phyloP scores from a whole-genome alignment of 2,797 vertebrate genomes.

The Neoniphon sammara region DNA sequence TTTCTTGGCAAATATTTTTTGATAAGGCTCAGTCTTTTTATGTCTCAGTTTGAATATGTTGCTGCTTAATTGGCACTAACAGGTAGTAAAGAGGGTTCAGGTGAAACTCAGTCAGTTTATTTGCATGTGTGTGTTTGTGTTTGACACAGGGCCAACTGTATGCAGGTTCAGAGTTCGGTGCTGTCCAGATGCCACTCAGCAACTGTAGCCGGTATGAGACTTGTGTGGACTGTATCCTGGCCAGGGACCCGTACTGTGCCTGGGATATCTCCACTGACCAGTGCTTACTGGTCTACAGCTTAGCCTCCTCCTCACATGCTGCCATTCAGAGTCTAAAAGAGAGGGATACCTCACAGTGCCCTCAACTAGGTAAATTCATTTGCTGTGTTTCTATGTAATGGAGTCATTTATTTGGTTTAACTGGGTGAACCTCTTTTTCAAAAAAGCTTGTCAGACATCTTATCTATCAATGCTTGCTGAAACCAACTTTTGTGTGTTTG shows the following conservation, averaged over 20 bases:
- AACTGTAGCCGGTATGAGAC: conserved; percentile 74
- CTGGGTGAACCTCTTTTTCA: background rate
- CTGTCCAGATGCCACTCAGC: conserved; percentile 81
- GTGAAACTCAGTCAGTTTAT: background rate
- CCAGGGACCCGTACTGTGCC: conserved; percentile 85
- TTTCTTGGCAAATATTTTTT: background rate
- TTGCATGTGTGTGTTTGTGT: conserved; percentile 1
- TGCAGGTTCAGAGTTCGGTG: conserved; percentile 77
- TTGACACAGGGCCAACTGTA: conserved; percentile 79
- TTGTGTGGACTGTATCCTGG: conserved; percentile 84
- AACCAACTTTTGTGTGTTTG: conserved; percentile 22
- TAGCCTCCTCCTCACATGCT: conserved; percentile 4
- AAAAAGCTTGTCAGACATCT: background rate
- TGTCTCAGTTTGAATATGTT: conserved; percentile 19
- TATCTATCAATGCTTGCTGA: conserved; percentile 8
- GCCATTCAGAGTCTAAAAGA: conserved; percentile 80
- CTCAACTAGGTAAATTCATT: conserved; percentile 68
- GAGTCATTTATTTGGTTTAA: background rate
- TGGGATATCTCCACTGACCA: conserved; percentile 67
- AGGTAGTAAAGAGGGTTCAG: background rate
- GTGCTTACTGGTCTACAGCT: conserved; percentile 63
- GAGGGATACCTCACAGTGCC: conserved; percentile 78
- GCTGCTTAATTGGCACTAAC: background rate
- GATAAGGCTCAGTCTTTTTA: background rate
- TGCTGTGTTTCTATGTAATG: background rate